A percentile compares a stretch with the other conserved stretches of the same genome.
These are phyloP conservation scores for Eurytoma californica DNA, from an alignment of 2,888 invertebrate species.

Conservation along the genomic window DNA sequence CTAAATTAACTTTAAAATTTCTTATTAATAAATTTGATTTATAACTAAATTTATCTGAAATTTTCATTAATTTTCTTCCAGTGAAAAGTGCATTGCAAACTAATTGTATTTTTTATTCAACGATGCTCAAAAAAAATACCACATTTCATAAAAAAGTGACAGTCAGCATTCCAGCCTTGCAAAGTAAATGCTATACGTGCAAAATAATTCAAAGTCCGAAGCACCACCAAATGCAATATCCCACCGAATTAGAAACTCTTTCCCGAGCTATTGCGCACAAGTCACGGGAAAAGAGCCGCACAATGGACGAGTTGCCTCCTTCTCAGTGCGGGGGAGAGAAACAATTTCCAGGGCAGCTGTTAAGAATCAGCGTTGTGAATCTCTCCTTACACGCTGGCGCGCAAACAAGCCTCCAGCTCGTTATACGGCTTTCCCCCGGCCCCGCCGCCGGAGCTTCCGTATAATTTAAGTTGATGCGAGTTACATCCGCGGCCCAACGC, in stretches of 20 bases:
- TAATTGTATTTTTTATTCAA: too few species aligned
- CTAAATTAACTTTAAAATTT: too few species aligned
- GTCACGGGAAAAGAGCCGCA: background rate
- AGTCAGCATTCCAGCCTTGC: too few species aligned
- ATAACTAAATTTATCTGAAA: too few species aligned
- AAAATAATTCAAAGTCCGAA: too few species aligned
- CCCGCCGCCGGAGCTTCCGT: constrained; percentile 12
- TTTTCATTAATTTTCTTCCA: too few species aligned
- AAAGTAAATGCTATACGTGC: too few species aligned
- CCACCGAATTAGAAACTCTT: background rate
- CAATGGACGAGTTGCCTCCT: background rate
- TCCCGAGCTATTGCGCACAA: background rate
- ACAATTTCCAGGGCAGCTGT: constrained; percentile 47
- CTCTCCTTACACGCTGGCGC: constrained; percentile 17
- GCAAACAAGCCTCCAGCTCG: constrained; percentile 4
- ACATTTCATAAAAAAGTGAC: too few species aligned
- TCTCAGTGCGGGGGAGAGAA: background rate
- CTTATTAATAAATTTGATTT: too few species aligned
- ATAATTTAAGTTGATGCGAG: constrained; percentile 54
- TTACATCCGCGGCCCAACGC: constrained; percentile 15
- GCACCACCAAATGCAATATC: too few species aligned
- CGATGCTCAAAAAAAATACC: too few species aligned
- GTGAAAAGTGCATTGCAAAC: too few species aligned
- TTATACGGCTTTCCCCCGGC: constrained; percentile 12
- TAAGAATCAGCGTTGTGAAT: constrained; percentile 43